Percentiles rank a stretch among this genome's conserved stretches.
Evolutionary conservation across 2,888 invertebrate genomes (phyloP).

Genomic region (Laspeyria flexula): DNA sequence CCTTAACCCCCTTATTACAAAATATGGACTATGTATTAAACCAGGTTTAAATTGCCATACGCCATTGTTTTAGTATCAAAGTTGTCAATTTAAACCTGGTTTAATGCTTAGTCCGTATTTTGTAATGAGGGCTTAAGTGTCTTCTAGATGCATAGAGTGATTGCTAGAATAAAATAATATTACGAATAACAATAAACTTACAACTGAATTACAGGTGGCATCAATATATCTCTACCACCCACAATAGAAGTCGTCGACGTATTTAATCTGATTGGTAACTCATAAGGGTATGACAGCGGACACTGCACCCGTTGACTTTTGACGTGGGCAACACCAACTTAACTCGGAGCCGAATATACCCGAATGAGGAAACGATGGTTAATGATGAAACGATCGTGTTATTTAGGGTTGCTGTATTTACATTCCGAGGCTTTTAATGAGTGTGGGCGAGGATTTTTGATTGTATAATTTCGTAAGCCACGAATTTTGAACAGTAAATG

Average conservation of each 20-base stretch:
- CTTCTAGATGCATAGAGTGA: no score
- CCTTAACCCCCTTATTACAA: no score
- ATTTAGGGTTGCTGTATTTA: background rate
- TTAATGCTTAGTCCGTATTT: no score
- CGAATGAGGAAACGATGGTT: slow-evolving; percentile 1
- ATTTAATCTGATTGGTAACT: slow-evolving; percentile 37
- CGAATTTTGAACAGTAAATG: background rate
- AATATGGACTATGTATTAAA: no score
- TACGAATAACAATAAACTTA: no score
- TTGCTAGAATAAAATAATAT: no score
- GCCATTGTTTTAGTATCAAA: no score
- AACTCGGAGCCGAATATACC: slow-evolving; percentile 1
- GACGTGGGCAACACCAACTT: slow-evolving; percentile 14
- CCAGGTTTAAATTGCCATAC: no score
- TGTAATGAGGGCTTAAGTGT: no score
- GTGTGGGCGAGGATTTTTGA: background rate
- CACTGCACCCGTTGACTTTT: slow-evolving; percentile 12
- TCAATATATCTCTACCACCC: slow-evolving; percentile 11
- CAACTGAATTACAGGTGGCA: background rate
- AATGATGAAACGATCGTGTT: slow-evolving; percentile 7
- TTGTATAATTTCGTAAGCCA: background rate
- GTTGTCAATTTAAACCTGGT: no score
- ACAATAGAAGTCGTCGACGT: slow-evolving; percentile 6
- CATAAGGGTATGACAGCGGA: slow-evolving; percentile 36
- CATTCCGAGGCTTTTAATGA: background rate